Evolutionary conservation across 2,113 vertebrate genomes (phyloP).

Genomic region (human (Homo sapiens)): GRCh38 chr2:112836001-112836500

Average conservation of each 20-base stretch:
- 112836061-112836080: not conserved
- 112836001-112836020: not conserved
- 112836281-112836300: not conserved
- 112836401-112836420: not conserved
- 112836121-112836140: not conserved
- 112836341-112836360: not conserved
- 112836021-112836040: not conserved
- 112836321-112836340: not conserved
- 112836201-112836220: constrained; percentile 55
- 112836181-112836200: constrained; percentile 62
- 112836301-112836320: not conserved
- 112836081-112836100: not conserved
- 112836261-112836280: not conserved
- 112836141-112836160: not conserved
- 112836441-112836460: not conserved
- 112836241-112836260: constrained; percentile 61
- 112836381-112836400: not conserved
- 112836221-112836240: constrained; percentile 58
- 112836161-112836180: not conserved
- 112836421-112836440: not conserved
- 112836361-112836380: not conserved
- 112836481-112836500: not conserved
- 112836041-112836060: not conserved
- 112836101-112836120: not conserved
- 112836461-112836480: not conserved